Percentiles rank a stretch among this genome's conserved stretches.
phyloP scores from a whole-genome alignment of 2,888 invertebrate species.

The Panorpa germanica region DNA sequence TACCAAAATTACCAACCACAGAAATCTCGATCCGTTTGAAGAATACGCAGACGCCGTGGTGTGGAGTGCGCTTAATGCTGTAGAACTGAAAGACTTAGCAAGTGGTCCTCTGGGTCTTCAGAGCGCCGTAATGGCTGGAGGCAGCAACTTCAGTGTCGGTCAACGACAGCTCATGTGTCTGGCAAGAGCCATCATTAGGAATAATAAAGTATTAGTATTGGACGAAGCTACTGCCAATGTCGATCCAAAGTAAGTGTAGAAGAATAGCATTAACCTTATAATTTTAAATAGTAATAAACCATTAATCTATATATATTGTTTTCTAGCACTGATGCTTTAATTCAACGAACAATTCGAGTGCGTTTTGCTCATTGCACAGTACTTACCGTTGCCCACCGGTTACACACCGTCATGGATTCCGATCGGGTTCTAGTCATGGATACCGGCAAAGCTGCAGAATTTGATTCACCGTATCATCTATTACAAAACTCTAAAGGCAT shows the following conservation, averaged over 20 bases:
- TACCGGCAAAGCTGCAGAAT: conserved; percentile 47
- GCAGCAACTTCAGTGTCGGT: conserved; percentile 39
- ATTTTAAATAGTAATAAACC: conserved; percentile 7
- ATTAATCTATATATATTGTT: conserved; percentile 9
- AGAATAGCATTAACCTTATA: conserved; percentile 2
- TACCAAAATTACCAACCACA: conserved; percentile 21
- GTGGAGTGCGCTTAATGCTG: conserved; percentile 54
- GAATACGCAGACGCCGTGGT: conserved; percentile 45
- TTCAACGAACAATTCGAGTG: conserved; percentile 55
- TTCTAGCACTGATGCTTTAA: conserved; percentile 45
- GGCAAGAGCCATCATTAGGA: conserved; percentile 60
- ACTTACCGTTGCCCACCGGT: conserved; percentile 67
- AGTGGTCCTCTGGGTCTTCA: conserved; percentile 28
- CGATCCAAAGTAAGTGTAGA: conserved; percentile 25
- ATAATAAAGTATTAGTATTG: conserved; percentile 55
- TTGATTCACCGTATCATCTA: conserved; percentile 39
- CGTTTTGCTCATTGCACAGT: conserved; percentile 64
- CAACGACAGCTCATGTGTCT: conserved; percentile 58
- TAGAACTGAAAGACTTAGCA: conserved; percentile 35
- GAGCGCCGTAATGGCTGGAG: conserved; percentile 31
- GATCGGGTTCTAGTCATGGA: conserved; percentile 69
- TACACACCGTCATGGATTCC: conserved; percentile 82
- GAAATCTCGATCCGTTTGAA: conserved; percentile 60
- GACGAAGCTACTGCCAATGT: conserved; percentile 49
- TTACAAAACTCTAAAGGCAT: conserved; percentile 32